Evolutionary conservation across 92 coral and sea anemone genomes (phyloP).

Genomic region (Hydrozoanthus gracilis): DNA sequence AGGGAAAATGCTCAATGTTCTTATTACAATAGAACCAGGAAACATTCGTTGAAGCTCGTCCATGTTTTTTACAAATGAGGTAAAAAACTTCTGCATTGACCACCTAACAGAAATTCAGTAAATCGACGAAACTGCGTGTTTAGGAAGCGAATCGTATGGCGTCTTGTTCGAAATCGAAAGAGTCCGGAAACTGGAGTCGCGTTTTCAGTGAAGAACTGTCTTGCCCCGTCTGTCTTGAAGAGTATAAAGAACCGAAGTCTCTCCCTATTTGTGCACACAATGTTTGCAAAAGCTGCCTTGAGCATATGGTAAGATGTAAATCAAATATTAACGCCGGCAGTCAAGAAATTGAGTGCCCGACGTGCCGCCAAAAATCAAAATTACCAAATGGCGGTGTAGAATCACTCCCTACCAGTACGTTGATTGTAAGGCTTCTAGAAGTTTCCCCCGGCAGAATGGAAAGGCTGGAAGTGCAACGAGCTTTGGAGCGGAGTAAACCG

Average conservation of each 20-base stretch:
- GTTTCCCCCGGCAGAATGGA: constrained; percentile 85
- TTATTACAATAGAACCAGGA: background rate
- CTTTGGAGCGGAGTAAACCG: constrained; percentile 81
- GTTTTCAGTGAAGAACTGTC: constrained; percentile 83
- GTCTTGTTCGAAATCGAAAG: constrained; percentile 9
- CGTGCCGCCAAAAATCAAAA: constrained; percentile 69
- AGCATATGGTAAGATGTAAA: constrained; percentile 62
- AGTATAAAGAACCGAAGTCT: constrained; percentile 83
- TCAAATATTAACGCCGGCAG: constrained; percentile 28
- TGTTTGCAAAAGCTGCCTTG: constrained; percentile 81
- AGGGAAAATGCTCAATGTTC: background rate
- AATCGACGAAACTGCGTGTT: background rate
- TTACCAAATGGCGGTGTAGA: constrained; percentile 74
- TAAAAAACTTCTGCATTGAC: background rate
- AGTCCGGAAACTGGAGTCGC: constrained; percentile 39
- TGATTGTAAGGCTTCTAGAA: constrained; percentile 78
- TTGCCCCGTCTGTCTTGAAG: constrained; percentile 90
- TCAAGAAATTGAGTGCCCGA: constrained; percentile 71
- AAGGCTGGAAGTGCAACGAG: constrained; percentile 72
- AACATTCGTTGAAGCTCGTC: background rate
- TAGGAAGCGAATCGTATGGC: constrained; percentile 14
- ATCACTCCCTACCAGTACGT: constrained; percentile 75
- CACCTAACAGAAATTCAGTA: background rate
- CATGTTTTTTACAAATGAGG: background rate
- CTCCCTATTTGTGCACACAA: constrained; percentile 86